These are phyloP conservation scores for Alloplasta piceator DNA, from an alignment of 2,888 invertebrate genomes.

Conservation along the genomic window DNA sequence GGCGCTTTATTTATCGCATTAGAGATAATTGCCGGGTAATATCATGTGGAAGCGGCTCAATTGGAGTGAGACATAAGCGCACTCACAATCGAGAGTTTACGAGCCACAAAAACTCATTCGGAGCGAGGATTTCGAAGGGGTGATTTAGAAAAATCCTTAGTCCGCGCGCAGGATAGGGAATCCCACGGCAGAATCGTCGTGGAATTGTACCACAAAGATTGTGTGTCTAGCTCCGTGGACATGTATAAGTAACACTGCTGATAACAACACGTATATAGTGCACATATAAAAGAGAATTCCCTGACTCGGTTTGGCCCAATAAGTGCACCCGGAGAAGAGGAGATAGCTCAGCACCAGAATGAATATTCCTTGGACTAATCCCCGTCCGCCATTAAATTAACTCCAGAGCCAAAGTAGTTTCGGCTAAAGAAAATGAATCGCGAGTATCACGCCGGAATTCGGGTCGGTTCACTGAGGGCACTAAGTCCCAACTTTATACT, in stretches of 20 bases:
- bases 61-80: conserved; percentile 17
- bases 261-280: no score
- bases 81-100: conserved; percentile 45
- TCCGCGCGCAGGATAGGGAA: not conserved
- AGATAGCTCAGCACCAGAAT: conserved; percentile 40
- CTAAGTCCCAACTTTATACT: no score
- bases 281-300: no score
- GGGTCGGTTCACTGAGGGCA: not conserved
- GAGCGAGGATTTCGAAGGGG: conserved; percentile 37
- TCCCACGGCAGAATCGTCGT: no score
- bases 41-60: not conserved
- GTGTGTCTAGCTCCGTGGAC: no score
- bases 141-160: conserved; percentile 48
- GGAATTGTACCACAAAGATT: no score
- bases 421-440: conserved; percentile 56
- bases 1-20: conserved; percentile 33
- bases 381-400: conserved; percentile 64
- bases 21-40: conserved; percentile 9
- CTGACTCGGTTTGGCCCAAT: no score
- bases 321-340: not conserved
- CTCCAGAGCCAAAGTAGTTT: conserved; percentile 62
- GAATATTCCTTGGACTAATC: conserved; percentile 66
- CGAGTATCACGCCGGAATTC: not conserved
- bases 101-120: conserved; percentile 39
- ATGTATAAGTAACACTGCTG: no score